Evolutionary conservation across 2,797 vertebrate species (phyloP).

Genomic region (Epinephelus coioides): DNA sequence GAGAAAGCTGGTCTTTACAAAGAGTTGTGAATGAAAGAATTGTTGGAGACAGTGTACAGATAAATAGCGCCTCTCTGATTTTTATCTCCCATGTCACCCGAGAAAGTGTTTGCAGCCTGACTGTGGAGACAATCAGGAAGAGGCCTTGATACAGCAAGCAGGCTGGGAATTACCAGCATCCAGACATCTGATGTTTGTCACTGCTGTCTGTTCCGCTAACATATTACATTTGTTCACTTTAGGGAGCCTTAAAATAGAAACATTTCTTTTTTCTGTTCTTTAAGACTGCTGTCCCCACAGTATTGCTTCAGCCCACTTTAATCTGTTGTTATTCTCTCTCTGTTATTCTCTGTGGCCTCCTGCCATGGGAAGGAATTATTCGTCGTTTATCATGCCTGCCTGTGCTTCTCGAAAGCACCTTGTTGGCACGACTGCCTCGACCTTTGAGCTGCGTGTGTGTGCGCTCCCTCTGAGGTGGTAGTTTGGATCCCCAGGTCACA

Average conservation of each 20-base stretch:
- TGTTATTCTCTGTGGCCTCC: constrained; percentile 35
- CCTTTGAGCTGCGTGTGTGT: constrained; percentile 30
- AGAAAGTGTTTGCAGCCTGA: constrained; percentile 64
- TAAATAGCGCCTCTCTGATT: constrained; percentile 57
- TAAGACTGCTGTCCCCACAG: constrained; percentile 23
- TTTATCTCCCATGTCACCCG: constrained; percentile 56
- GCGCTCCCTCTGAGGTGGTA: neutral
- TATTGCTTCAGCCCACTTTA: constrained; percentile 38
- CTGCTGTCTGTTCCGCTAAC: constrained; percentile 40
- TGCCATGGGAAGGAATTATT: constrained; percentile 49
- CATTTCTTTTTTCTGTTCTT: constrained; percentile 36
- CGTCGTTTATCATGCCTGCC: constrained; percentile 39
- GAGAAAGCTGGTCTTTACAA: constrained; percentile 36
- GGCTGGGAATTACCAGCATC: constrained; percentile 50
- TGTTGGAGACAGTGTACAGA: constrained; percentile 45
- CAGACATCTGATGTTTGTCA: constrained; percentile 55
- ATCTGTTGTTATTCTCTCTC: constrained; percentile 48
- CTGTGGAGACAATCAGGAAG: constrained; percentile 50
- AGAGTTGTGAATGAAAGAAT: constrained; percentile 64
- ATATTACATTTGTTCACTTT: constrained; percentile 64
- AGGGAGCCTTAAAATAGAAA: constrained; percentile 60
- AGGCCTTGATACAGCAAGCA: constrained; percentile 39
- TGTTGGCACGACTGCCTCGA: neutral
- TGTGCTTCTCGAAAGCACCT: constrained; percentile 25
- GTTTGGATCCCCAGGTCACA: constrained; percentile 8